phyloP scores from a whole-genome alignment of 2,113 vertebrate genomes.

The Martes martes region DNA sequence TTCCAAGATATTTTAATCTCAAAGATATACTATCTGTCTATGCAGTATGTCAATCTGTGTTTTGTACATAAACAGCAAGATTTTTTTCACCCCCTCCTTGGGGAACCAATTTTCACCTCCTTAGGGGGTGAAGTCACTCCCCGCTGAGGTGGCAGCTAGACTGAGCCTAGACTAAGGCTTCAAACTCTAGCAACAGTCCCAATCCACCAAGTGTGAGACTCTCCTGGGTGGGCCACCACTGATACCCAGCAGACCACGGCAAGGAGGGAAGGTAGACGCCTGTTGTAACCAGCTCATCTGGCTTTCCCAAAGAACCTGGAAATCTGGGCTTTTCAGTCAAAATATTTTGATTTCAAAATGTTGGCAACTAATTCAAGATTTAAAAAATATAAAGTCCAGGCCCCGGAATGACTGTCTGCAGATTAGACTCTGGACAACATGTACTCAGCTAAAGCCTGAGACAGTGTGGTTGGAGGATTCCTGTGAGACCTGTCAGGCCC shows the following conservation, averaged over 20 bases:
- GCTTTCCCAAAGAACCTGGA: background rate
- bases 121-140: too few relatives aligned
- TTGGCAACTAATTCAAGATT: background rate
- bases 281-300: background rate
- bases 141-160: background rate
- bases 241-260: fast-evolving
- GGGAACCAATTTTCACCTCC: background rate
- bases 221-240: background rate
- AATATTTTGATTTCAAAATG: background rate
- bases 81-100: background rate
- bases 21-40: background rate
- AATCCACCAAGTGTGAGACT: background rate
- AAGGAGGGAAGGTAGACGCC: background rate
- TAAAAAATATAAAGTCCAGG: background rate
- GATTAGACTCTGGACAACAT: background rate
- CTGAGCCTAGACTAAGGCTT: background rate
- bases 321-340: background rate
- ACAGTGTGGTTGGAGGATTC: background rate
- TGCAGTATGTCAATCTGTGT: background rate
- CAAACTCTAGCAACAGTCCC: background rate
- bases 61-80: background rate
- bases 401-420: background rate
- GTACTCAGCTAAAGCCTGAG: background rate
- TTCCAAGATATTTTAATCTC: background rate
- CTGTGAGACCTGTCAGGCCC: background rate